phyloP scores from a whole-genome alignment of 1,140 invertebrate genomes.

The Drosophila ohnishii region DNA sequence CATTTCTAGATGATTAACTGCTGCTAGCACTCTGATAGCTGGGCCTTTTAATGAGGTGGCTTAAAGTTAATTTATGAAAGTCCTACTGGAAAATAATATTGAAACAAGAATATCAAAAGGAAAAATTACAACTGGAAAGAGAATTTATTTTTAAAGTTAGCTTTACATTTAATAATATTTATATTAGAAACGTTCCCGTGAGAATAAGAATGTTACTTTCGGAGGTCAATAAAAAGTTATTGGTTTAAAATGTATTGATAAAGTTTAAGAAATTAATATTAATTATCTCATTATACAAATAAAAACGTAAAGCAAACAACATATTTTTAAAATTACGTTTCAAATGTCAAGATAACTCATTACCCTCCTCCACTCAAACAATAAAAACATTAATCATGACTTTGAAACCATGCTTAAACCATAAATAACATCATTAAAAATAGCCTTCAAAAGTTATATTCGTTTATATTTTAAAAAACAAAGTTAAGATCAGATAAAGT shows the following conservation, averaged over 20 bases:
- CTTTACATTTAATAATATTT: background rate
- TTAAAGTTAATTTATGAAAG: slow-evolving; percentile 1
- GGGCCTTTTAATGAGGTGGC: slow-evolving; percentile 5
- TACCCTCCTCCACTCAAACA: background rate
- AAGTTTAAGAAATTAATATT: too few relatives aligned
- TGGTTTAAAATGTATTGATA: too few relatives aligned
- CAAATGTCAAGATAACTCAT: background rate
- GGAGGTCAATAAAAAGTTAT: too few relatives aligned
- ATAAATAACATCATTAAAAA: slow-evolving; percentile 13
- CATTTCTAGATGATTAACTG: slow-evolving; percentile 75
- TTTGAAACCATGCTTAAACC: background rate
- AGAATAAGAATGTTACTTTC: too few relatives aligned
- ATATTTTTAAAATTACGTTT: background rate
- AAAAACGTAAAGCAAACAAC: too few relatives aligned
- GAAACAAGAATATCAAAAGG: background rate
- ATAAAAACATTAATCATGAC: background rate
- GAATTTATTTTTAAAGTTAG: background rate
- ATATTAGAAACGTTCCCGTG: too few relatives aligned
- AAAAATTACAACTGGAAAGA: background rate
- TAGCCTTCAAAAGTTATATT: background rate
- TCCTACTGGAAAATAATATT: background rate
- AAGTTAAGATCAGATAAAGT: slow-evolving; percentile 15
- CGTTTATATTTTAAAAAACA: background rate
- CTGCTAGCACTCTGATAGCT: slow-evolving; percentile 26
- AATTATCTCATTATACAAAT: too few relatives aligned